Evolutionary conservation across 2,888 invertebrate genomes (phyloP).

Genomic region (Formica aserva): DNA sequence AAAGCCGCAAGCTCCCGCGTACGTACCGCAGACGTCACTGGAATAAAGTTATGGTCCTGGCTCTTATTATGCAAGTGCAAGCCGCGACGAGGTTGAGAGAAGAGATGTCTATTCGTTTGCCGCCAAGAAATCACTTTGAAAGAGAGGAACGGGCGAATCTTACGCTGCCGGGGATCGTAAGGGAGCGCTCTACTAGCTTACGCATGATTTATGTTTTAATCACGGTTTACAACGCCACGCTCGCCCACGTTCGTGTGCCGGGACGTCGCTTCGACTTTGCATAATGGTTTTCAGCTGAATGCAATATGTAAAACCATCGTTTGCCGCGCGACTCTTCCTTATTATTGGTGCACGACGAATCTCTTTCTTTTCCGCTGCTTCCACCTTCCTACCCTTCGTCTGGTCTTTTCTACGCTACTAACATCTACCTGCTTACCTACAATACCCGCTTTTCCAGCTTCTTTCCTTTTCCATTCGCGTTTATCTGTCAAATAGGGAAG

Average conservation of each 20-base stretch:
- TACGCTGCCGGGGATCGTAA: constrained; percentile 58
- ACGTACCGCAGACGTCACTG: neutral
- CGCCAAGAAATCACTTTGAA: constrained; percentile 63
- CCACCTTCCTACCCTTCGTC: neutral
- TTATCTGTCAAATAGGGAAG: neutral
- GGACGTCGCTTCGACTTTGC: constrained; percentile 70
- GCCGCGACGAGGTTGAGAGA: neutral
- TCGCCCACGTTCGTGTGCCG: constrained; percentile 68
- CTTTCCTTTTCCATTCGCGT: neutral
- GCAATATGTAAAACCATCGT: constrained; percentile 60
- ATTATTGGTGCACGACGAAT: constrained; percentile 56
- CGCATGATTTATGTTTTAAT: constrained; percentile 79
- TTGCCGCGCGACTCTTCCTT: constrained; percentile 57
- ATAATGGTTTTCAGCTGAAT: constrained; percentile 69
- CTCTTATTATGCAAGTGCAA: neutral
- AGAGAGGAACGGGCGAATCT: constrained; percentile 56
- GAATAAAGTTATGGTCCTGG: constrained; percentile 15
- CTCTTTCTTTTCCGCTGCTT: neutral
- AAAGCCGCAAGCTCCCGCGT: neutral
- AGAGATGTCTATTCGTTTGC: constrained; percentile 16
- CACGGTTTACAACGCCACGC: constrained; percentile 71
- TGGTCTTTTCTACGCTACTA: neutral
- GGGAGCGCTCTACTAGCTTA: constrained; percentile 69
- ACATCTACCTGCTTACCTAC: neutral
- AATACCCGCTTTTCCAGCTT: neutral